A percentile compares a stretch with the other conserved stretches of the same genome.
These are phyloP conservation scores for Drosophila kanekoi DNA, from an alignment of 2,888 invertebrate species.

Conservation along the genomic window DNA sequence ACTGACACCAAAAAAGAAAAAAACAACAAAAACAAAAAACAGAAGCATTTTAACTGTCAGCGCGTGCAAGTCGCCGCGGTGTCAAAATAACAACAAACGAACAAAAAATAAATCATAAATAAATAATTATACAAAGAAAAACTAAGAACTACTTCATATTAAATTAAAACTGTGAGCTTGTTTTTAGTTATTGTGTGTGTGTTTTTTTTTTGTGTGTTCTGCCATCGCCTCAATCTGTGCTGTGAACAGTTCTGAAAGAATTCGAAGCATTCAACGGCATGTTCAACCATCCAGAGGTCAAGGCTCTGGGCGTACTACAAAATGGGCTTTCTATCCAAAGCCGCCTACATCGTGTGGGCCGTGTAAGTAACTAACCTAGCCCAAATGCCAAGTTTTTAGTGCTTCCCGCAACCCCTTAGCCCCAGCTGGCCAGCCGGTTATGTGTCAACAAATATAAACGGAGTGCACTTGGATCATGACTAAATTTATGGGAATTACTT, in stretches of 20 bases:
- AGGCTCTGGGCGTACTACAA: slow-evolving; percentile 44
- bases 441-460: slow-evolving; percentile 21
- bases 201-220: slow-evolving; percentile 2
- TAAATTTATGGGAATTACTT: slow-evolving; percentile 41
- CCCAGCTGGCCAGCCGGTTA: neutral
- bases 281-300: slow-evolving; percentile 42
- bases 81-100: slow-evolving; percentile 11
- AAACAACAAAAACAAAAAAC: slow-evolving; percentile 22
- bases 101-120: slow-evolving; percentile 12
- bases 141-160: slow-evolving; percentile 3
- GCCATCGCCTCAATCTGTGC: slow-evolving; percentile 3
- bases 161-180: slow-evolving; percentile 1
- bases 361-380: slow-evolving; percentile 87
- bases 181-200: slow-evolving; percentile 3
- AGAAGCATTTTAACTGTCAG: slow-evolving; percentile 63
- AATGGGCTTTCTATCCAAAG: slow-evolving; percentile 92
- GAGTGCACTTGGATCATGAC: slow-evolving; percentile 29
- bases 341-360: slow-evolving; percentile 92
- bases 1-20: neutral
- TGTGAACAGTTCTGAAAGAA: slow-evolving; percentile 17
- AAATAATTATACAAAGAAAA: slow-evolving; percentile 7
- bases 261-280: slow-evolving; percentile 55
- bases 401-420: neutral
- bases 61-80: slow-evolving; percentile 34
- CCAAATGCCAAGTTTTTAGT: neutral